Conservation (phyloP, 2,797 vertebrate genomes). For the Peromyscus aztecus region DNA sequence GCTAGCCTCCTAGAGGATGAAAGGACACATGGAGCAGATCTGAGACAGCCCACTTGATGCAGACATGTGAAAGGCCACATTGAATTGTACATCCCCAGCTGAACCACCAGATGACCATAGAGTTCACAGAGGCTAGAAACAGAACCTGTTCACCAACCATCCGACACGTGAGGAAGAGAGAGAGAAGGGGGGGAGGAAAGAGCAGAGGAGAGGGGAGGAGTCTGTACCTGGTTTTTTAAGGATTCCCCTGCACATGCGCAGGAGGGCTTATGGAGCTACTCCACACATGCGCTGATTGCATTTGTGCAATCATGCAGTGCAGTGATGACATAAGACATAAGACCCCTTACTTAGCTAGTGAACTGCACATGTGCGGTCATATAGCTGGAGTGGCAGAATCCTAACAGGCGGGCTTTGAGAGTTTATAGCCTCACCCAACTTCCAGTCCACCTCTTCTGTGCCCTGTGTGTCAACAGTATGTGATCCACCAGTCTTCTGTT, state of each 20-base stretch:
- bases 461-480: not conserved
- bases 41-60: not conserved
- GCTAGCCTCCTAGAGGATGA: not conserved
- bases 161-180: too few relatives aligned
- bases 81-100: not conserved
- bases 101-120: not conserved
- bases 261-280: too few relatives aligned
- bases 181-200: too few relatives aligned
- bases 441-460: not conserved
- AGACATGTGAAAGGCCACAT: not conserved
- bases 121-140: not conserved
- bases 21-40: fast-evolving
- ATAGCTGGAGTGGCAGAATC: too few relatives aligned
- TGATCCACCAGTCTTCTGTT: not conserved
- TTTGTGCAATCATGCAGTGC: too few relatives aligned
- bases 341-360: too few relatives aligned
- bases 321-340: too few relatives aligned
- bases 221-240: too few relatives aligned
- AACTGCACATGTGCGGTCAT: too few relatives aligned
- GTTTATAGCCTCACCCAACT: not conserved
- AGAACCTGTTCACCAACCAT: not conserved
- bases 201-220: too few relatives aligned
- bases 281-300: too few relatives aligned
- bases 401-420: not conserved
- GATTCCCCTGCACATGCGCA: too few relatives aligned